Evolutionary conservation across 1,140 invertebrate genomes (phyloP).

Genomic region (Tenebrio molitor): DNA sequence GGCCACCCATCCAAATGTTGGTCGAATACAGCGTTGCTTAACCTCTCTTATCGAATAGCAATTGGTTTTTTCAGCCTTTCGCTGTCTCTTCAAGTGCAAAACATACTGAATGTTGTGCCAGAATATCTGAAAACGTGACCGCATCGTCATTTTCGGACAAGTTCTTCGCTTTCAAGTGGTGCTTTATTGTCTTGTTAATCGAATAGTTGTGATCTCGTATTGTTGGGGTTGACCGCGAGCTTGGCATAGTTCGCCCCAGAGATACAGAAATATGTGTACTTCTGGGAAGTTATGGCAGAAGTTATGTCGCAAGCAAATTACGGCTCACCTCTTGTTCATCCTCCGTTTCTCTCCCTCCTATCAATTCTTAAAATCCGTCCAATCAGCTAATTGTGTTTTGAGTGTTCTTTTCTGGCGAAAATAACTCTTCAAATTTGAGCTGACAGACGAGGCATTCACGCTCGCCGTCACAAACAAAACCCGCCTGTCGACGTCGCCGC

Average conservation of each 20-base stretch:
- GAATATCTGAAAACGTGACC: background rate
- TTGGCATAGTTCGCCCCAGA: background rate
- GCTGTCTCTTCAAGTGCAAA: too few relatives aligned
- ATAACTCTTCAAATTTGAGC: constrained; percentile 1
- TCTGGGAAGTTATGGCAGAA: background rate
- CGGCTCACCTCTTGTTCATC: too few relatives aligned
- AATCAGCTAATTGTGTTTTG: too few relatives aligned
- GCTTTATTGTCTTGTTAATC: background rate
- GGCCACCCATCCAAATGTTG: too few relatives aligned
- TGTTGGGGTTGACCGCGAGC: background rate
- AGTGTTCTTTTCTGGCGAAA: too few relatives aligned
- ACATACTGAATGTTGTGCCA: background rate
- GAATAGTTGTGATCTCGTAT: constrained; percentile 15
- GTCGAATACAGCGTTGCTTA: too few relatives aligned
- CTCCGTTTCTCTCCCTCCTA: too few relatives aligned
- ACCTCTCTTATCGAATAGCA: too few relatives aligned
- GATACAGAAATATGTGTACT: constrained; percentile 6
- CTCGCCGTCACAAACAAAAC: constrained; percentile 29
- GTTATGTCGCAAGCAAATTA: background rate
- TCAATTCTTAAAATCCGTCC: background rate
- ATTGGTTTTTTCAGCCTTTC: too few relatives aligned
- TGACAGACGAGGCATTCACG: constrained; percentile 23
- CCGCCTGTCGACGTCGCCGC: constrained; percentile 24
- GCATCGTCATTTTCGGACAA: too few relatives aligned
- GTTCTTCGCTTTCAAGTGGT: too few relatives aligned